phyloP scores from a whole-genome alignment of 2,888 invertebrate species.

The Orgyia antiqua region DNA sequence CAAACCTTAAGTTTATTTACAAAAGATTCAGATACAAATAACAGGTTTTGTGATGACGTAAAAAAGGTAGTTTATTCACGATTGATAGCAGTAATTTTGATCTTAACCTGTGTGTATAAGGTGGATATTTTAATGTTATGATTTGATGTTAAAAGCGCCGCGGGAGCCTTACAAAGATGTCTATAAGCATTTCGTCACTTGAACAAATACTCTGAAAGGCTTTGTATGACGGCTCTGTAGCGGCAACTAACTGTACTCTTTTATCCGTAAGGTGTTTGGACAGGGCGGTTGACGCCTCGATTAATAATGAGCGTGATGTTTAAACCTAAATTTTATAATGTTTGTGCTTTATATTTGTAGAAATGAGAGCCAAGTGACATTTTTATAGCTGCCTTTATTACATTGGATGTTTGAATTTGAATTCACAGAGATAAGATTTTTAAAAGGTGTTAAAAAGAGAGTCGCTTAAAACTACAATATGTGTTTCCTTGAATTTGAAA shows the following conservation, averaged over 20 bases:
- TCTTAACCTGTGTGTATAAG: conserved; percentile 29
- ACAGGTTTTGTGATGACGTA: conserved; percentile 23
- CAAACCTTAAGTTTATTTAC: conserved; percentile 18
- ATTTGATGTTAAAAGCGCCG: conserved; percentile 32
- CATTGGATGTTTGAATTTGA: conserved; percentile 21
- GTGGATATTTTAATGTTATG: conserved; percentile 25
- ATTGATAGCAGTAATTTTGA: conserved; percentile 24
- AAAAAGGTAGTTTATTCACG: conserved; percentile 31
- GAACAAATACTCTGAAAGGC: conserved; percentile 58
- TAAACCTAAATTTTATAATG: conserved; percentile 31
- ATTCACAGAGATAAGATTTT: conserved; percentile 16
- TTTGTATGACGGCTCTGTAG: conserved; percentile 49
- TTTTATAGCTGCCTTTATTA: conserved; percentile 22
- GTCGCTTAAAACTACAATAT: background rate
- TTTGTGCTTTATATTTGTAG: conserved; percentile 36
- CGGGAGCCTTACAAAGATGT: conserved; percentile 55
- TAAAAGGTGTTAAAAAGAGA: conserved; percentile 8
- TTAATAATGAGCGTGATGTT: conserved; percentile 41
- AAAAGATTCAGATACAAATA: conserved; percentile 19
- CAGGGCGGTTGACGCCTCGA: conserved; percentile 56
- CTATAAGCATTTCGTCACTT: conserved; percentile 58
- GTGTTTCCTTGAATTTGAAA: background rate
- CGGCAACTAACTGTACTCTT: conserved; percentile 52
- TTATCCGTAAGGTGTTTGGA: conserved; percentile 53
- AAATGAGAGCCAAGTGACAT: conserved; percentile 28